These are phyloP conservation scores for Sternotherus odoratus DNA, from an alignment of 2,797 vertebrate species.

Conservation along the genomic window DNA sequence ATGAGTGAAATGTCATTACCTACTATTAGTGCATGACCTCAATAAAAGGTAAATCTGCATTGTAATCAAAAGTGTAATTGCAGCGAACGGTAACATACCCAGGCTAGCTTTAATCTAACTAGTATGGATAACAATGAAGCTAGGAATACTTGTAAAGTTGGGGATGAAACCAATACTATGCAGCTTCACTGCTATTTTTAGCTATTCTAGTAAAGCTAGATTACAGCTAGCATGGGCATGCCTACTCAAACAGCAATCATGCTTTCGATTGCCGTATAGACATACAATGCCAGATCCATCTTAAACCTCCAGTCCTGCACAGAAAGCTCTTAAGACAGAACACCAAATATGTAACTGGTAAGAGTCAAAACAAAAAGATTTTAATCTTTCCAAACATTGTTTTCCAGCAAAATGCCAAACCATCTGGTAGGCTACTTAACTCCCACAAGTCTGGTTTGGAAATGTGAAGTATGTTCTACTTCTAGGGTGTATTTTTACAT, in stretches of 20 bases:
- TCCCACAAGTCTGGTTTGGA: neutral
- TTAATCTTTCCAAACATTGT: neutral
- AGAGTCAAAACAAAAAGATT: neutral
- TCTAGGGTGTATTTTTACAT: neutral
- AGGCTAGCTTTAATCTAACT: neutral
- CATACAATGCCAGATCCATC: neutral
- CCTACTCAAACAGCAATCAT: neutral
- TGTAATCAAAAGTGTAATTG: neutral
- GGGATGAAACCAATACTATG: neutral
- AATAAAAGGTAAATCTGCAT: neutral
- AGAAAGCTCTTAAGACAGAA: neutral
- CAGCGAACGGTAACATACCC: neutral
- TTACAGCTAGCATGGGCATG: neutral
- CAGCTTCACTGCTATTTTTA: neutral
- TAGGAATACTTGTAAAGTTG: neutral
- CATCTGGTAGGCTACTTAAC: neutral
- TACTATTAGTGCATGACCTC: neutral
- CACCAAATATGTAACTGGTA: neutral
- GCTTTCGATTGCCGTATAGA: neutral
- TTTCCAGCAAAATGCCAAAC: neutral
- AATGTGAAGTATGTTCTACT: neutral
- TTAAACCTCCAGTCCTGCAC: neutral
- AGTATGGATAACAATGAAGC: neutral
- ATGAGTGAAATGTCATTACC: neutral
- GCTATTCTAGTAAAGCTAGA: neutral